Base-by-base conservation (phyloP, 2,113 vertebrate genomes). In the Danionella cerebrum region DNA sequence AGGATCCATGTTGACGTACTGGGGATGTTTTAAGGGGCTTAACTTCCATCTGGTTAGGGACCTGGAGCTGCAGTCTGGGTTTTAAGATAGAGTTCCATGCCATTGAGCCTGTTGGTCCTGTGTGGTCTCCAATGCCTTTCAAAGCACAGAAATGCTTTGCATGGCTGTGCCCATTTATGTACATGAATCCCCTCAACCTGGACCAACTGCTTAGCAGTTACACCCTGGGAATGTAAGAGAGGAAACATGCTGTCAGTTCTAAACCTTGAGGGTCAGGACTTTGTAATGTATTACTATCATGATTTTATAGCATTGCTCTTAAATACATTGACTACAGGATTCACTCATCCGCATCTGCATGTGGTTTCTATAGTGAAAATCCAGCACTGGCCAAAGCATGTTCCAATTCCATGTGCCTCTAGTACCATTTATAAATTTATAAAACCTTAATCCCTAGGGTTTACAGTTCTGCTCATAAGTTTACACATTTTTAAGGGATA, bases 1-100 rank as follows among this genome's bases (percentile, higher is more conserved):
- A 59, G 42, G 55, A 38, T 65, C 50, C 63, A 48, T 24, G 39
- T 45, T 69, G 35, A 39, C 69, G 39, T 52, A 9, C 36, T 33
- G 44, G 31, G 6, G 14, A 18, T n/a, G 13, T 52, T 53, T 53
- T 44, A 13, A 18, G 38, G 55, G 58, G 35, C n/a, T 50, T 14
- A 8, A 29, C 25, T 10, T 12, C 29, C 16, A 11, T 48, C 18
- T 51, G 71, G 51, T 64, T 67, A 51, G 44, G 35, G n/a, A 38
- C 14, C 10, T 65, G 65, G 6, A 70, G 47, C 38, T 60, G 52
- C 3, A 50, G 59, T 27, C 44, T 55, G 19, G 24, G 66, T 29
- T 31, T 16, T 25, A 52, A 6, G 12, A 51, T 51, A 29, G 47
- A 36, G 27, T 31, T 51, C 72, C 66, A 44, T 18, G 36, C 29